Base-by-base conservation (phyloP, 2,113 vertebrate species). In the Capreolus pygargus region DNA sequence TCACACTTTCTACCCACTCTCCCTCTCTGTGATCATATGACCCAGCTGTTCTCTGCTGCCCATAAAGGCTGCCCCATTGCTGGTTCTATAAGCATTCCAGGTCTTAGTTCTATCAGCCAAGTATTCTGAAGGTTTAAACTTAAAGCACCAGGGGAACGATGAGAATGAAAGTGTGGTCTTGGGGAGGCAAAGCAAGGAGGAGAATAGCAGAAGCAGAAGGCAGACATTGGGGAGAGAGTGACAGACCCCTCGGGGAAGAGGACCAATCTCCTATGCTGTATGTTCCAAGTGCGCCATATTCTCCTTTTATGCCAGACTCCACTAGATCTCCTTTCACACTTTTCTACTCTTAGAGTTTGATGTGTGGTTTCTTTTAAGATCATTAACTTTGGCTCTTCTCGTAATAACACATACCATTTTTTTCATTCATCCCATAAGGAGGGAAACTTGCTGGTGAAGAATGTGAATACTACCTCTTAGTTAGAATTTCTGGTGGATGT, bases 401-500 rank as follows among this genome's bases (percentile, higher is more conserved):
- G 0, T 93, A 82, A 64, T 43, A 83, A 86, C 45, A 16, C 7
- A 5, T 86, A 67, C 9, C 39, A 3, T 21, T 70, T 94, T 64
- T 88, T 86, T 85, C 23, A 70, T 67, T 50, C 74, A 78, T 21
- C 45, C 45, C 43, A 81, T 30, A 60, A 57, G n/a, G 39, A 91
- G 89, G 67, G 79, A 84, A 87, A 16, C 82, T 94, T 94, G 5
- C 54, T 82, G 76, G 81, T 12, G 67, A 87, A 95, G 39, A 30
- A 83, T 89, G 28, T 92, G 60, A 95, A 54, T 67, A 36, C 14
- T n/a, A 55, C 27, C 54, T 76, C n/a, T 36, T 47, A 55, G 23
- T 64, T 74, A 86, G 55, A 95, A 89, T 89, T 91, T 82, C 55
- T 60, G 30, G 45, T 92, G 30, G 47, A 45, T 84, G 81, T 91